Conservation (phyloP, 2,113 vertebrate species). For the Colossoma macropomum region DNA sequence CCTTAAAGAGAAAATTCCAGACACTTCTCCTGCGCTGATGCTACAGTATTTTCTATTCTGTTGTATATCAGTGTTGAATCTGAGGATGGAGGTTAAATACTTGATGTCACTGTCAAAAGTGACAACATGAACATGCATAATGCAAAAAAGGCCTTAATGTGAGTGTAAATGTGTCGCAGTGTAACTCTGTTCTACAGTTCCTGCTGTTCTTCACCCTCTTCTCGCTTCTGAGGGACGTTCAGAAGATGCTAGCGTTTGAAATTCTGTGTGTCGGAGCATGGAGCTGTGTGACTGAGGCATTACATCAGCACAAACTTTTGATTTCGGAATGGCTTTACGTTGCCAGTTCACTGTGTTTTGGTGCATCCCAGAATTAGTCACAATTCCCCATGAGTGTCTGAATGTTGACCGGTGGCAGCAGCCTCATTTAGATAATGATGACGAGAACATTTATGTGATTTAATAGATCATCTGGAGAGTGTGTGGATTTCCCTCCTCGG, state of each 20-base stretch:
- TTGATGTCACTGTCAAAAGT: too few species aligned
- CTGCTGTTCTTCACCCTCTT: neutral
- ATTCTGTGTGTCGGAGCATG: neutral
- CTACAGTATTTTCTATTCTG: neutral
- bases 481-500: neutral
- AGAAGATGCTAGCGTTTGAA: neutral
- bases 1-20: too few species aligned
- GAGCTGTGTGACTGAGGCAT: neutral
- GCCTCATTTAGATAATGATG: neutral
- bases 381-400: neutral
- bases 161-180: too few species aligned
- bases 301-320: constrained; percentile 7
- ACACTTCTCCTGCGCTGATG: too few species aligned
- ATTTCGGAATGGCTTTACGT: neutral
- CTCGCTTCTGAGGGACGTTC: neutral
- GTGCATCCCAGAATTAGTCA: neutral
- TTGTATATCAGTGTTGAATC: neutral
- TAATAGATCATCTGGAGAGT: neutral
- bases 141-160: too few species aligned
- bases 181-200: too few species aligned
- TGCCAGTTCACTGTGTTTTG: neutral
- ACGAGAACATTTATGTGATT: neutral
- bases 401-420: constrained; percentile 1
- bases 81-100: too few species aligned
- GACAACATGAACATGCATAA: too few species aligned